phyloP scores from a whole-genome alignment of 2,797 vertebrate species.

The Hydrophis major region DNA sequence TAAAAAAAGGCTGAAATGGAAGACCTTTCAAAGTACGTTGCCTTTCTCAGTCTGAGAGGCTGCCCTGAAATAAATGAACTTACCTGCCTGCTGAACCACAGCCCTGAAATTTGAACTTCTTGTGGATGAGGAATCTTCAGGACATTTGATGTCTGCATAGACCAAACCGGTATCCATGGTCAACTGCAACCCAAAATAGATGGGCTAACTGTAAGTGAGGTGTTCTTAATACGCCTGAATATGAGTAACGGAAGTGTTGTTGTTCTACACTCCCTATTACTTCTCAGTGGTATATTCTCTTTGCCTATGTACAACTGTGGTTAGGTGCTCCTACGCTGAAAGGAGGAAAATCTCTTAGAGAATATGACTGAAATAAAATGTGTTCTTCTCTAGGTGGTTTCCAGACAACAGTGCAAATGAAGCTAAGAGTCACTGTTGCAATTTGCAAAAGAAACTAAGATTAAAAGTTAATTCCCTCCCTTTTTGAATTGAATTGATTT shows the following conservation, averaged over 20 bases:
- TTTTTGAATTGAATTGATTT: too few relatives aligned
- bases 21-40: neutral
- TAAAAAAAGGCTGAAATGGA: neutral
- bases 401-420: neutral
- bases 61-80: neutral
- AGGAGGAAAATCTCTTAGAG: neutral
- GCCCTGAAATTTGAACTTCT: neutral
- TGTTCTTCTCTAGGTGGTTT: neutral
- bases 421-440: neutral
- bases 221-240: neutral
- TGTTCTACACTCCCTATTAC: neutral
- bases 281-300: too few relatives aligned
- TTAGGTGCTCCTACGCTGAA: neutral
- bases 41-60: neutral
- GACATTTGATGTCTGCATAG: neutral
- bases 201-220: neutral
- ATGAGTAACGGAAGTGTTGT: neutral
- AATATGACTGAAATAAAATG: neutral
- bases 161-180: neutral
- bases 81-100: neutral
- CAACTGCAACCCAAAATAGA: neutral
- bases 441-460: neutral
- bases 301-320: neutral
- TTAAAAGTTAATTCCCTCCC: neutral
- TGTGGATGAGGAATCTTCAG: neutral